Evolutionary conservation across 2,888 invertebrate species (phyloP), one percentile per base, ranked within the genome.

Genomic region (Marasmarcha lunaedactyla): DNA sequence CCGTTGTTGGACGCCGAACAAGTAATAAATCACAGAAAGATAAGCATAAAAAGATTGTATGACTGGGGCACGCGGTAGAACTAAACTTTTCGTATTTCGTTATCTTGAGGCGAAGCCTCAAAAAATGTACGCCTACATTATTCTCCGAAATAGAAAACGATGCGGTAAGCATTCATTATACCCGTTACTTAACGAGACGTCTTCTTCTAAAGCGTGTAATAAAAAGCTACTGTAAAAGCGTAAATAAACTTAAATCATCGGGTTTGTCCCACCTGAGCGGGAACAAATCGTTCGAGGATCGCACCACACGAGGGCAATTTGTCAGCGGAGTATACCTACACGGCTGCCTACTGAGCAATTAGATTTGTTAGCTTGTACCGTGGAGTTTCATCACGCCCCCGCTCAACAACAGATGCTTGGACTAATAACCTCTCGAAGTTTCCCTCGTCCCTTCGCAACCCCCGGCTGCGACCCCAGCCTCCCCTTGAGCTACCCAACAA

Each of bases 401-500:
- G 74, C 72, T 77, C 81, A 81, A 84, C 84, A 84, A 84, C 84
- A 84, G 84, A 84, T 84, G 84, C 84, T 83, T 78, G 81, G 84
- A 84, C 84, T 84, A 84, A 84, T 84, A 84, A 84, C 84, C 84
- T 84, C 84, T 84, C 84, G 78, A 84, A 84, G 84, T 83, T 83
- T 72, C 81, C 77, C 76, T 59, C 49, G 50, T 69, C 72, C 65
- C 57, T 58, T 68, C 71, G 60, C 58, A 3, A 7, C 64, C 64
- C 55, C 70, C 77, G 69, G 55, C 54, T 47, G 53, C 63, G 59
- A 65, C 78, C 84, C 69, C 67, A 69, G 65, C 69, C 77, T 20
- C 20, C 71, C 72, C 73, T 78, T 71, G 70, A 56, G 57, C 84
- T 73, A 85, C 85, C 86, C 88, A 89, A 89, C 89, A 88, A 89